Percentiles rank a stretch among this genome's conserved stretches.
Evolutionary conservation across 1,140 invertebrate genomes (phyloP).

Genomic region (Muscidifurax raptorellus): DNA sequence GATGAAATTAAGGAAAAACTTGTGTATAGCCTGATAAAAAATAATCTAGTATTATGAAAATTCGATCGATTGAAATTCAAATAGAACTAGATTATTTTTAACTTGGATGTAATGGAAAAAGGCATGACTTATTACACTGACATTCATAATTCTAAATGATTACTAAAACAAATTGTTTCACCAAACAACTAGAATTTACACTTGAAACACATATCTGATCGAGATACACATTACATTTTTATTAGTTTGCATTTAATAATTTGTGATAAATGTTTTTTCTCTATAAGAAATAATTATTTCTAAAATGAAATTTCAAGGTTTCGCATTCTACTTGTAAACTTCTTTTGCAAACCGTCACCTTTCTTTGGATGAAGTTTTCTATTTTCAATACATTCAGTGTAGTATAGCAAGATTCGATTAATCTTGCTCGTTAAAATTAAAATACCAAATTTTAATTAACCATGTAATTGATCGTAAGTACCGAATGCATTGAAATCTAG

Average conservation of each 20-base stretch:
- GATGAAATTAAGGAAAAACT: too few species aligned
- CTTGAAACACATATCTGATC: neutral
- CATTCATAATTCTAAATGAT: too few species aligned
- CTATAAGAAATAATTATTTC: neutral
- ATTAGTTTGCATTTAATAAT: neutral
- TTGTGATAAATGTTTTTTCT: neutral
- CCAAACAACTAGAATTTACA: neutral
- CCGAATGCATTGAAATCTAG: conserved; percentile 25
- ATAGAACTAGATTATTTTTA: neutral
- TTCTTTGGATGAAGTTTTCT: neutral
- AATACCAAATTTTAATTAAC: neutral
- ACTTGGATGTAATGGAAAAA: neutral
- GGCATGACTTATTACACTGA: too few species aligned
- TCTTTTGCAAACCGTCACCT: neutral
- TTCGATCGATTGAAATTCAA: neutral
- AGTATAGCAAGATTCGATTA: neutral
- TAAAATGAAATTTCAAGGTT: neutral
- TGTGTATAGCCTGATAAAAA: too few species aligned
- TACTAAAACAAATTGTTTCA: neutral
- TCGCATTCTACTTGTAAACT: neutral
- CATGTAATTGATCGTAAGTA: neutral
- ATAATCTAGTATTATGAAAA: too few species aligned
- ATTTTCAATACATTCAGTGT: conserved; percentile 10
- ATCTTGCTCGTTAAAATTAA: neutral
- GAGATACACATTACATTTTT: neutral